phyloP scores from a whole-genome alignment of 37 sponge, comb jelly and placozoan species.

The Ianthella basta region DNA sequence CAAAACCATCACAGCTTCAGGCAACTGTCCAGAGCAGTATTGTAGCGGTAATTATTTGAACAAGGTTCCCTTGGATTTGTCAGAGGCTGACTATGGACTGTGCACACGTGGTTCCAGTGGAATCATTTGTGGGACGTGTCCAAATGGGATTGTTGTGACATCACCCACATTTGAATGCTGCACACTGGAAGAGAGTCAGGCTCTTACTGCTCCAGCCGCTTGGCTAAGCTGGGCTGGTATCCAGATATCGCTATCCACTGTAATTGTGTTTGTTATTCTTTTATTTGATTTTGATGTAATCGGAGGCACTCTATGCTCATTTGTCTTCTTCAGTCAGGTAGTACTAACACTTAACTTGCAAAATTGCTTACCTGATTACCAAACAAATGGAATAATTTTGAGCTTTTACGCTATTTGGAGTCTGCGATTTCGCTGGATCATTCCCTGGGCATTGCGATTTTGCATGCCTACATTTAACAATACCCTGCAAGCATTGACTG shows the following conservation, averaged over 20 bases:
- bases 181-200: not conserved
- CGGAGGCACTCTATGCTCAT: not conserved
- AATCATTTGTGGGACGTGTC: not conserved
- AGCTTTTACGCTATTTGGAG: not conserved
- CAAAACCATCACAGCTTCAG: too few relatives aligned
- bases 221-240: not conserved
- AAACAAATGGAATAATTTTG: not conserved
- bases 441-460: not conserved
- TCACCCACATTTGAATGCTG: not conserved
- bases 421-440: not conserved
- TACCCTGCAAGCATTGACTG: constrained; percentile 22
- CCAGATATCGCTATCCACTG: not conserved
- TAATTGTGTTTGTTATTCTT: not conserved
- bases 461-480: constrained; percentile 41
- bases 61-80: not conserved
- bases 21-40: too few relatives aligned
- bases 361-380: not conserved
- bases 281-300: constrained; percentile 3
- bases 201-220: not conserved
- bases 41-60: not conserved
- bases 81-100: not conserved
- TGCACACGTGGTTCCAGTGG: not conserved
- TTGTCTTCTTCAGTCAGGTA: constrained; percentile 17
- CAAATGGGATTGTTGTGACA: not conserved
- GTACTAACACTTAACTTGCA: not conserved